Evolutionary conservation across 2,797 vertebrate species (phyloP), one percentile per base, ranked within the genome.

Genomic region (Trematomus bernacchii): DNA sequence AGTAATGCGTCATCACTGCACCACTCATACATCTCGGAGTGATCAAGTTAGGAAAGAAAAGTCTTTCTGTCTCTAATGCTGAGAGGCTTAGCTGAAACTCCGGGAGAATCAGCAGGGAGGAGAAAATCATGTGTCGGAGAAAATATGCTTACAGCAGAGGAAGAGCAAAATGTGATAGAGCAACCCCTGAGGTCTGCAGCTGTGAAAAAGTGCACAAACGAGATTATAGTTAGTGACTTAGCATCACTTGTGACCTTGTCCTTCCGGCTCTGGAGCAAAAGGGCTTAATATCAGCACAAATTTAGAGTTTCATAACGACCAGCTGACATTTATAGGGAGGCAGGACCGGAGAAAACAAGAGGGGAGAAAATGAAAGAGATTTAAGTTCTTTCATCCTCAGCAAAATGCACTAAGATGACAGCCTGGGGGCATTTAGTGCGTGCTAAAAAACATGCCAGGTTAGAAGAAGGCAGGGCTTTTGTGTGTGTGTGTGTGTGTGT

Each of bases 211-310:
- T 71, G 78, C 75, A 77, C 7, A 91, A 92, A 90, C 90, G 77
- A 92, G 89, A 94, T 94, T 93, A 94, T 74, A 83, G 87, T 72
- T 69, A 75, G 83, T 85, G 86, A 91, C 77, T 93, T 89, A 89
- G 85, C 87, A 89, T 83, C 85, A 85, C 74, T 85, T 27, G 66
- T 78, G 90, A 89, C 91, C 91, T 90, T 74, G 87, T 71, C 83
- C 62, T 75, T 72, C 77, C 18, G 75, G 76, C 64, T 73, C 15
- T 46, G 79, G 74, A 83, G 88, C 80, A 85, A 37, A 63, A 52
- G 77, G 83, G 81, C 87, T 93, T 93, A 93, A 92, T 85, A 91
- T 85, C 77, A 84, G 85, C 81, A 79, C 86, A 78, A 93, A 90
- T 89, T 91, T 87, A 87, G 90, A 91, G 82, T 90, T 93, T 89